Percentiles rank a stretch among this genome's conserved stretches.
These are phyloP conservation scores for Euzetes globulus DNA, from an alignment of 2,888 invertebrate species.

Conservation along the genomic window DNA sequence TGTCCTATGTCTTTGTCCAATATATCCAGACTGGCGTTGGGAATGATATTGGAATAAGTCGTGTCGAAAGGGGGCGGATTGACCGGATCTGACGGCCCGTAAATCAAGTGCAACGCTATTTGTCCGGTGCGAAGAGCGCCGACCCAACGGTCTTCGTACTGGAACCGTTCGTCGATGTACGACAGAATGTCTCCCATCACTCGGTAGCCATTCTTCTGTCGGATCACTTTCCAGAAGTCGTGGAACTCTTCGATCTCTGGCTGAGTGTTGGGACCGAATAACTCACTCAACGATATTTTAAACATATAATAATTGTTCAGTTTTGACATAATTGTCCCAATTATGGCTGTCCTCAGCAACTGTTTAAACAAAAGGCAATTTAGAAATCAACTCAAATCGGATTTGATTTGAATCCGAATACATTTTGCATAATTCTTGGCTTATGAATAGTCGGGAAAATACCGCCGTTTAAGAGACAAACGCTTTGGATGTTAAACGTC, in stretches of 20 bases:
- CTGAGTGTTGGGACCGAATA: constrained; percentile 45
- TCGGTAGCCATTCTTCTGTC: constrained; percentile 41
- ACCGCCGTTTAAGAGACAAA: constrained; percentile 45
- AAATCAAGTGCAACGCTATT: constrained; percentile 46
- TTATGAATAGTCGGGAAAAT: constrained; percentile 42
- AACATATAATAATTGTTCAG: constrained; percentile 36
- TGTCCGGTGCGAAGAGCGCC: constrained; percentile 44
- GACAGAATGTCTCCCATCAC: constrained; percentile 38
- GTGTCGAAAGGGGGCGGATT: constrained; percentile 45
- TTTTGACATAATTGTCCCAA: constrained; percentile 37
- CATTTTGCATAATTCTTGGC: constrained; percentile 40
- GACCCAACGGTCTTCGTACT: constrained; percentile 46
- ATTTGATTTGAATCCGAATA: constrained; percentile 22
- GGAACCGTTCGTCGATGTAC: constrained; percentile 45
- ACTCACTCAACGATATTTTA: constrained; percentile 42
- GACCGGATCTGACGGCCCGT: constrained; percentile 47
- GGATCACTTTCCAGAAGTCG: constrained; percentile 42
- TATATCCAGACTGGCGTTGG: constrained; percentile 44
- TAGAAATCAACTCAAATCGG: not conserved
- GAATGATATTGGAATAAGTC: constrained; percentile 42
- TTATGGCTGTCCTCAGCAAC: constrained; percentile 37
- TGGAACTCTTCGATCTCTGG: constrained; percentile 44
- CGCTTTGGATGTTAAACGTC: constrained; percentile 35
- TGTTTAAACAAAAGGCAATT: not conserved
- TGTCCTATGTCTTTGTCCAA: constrained; percentile 45